Evolutionary conservation across 37 sponge, comb jelly and placozoan genomes (phyloP), one percentile per base, ranked within the genome.

Genomic region (Petrosia ficiformis): DNA sequence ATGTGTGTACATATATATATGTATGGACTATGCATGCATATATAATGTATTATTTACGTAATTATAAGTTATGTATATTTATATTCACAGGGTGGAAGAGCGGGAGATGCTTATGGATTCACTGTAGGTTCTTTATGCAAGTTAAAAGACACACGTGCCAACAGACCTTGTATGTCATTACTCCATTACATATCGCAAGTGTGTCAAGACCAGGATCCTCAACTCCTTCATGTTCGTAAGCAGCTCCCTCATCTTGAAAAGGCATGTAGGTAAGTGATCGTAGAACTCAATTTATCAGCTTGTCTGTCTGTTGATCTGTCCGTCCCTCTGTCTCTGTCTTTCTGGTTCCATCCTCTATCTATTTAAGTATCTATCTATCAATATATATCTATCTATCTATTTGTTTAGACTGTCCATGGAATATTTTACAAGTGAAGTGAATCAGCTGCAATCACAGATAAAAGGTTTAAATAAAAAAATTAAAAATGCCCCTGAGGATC

Each of bases 51-150:
- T 48, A 48, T 19, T 48, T 19, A 48, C 14, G 14, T 48, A 19
- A 48, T 19, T 19, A 48, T 48, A 48, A 48, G 8, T 48, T 19
- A 14, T 48, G 14, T 48, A 19, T 19, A 48, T 48, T 48, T 14
- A 19, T 25, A 22, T 76, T 29, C 66, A 25, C 44, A 92, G 84
- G 95, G 95, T 40, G 86, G 95, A 31, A 29, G 77, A 5, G 89
- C 93, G 31, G 93, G 93, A 32, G 77, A 76, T 80, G 95, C 95
- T n/a, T 86, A 78, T 77, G 95, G 95, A 2, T 92, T 94, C 73
- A 94, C 91, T 6, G 30, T 94, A 24, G 37, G 75, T 8, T 91
- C 95, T 39, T 89, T 94, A 0, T 48, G 44, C 38, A 94, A 87
- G 77, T 70, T 94, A 44, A 82, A 80, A 36, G 95, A 94, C 80